Base-by-base conservation (phyloP, 1,140 invertebrate species). In the Muscidifurax raptorellus region DNA sequence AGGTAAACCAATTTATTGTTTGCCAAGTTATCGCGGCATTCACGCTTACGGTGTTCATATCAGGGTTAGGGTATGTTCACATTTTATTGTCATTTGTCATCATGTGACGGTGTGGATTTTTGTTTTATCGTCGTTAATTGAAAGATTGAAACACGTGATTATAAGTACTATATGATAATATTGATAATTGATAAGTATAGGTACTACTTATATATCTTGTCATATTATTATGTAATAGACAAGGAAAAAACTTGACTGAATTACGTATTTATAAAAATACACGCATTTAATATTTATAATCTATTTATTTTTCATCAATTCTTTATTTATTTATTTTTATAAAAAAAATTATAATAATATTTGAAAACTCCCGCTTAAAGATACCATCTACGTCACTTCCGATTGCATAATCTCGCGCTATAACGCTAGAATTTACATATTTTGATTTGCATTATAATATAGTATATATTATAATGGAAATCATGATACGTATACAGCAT, bases 1-100 rank as follows among this genome's bases (percentile, higher is more conserved):
- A n/a, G 32, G 52, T 78, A 66, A 78, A 36, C 25, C 22, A 32
- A 32, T 66, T 78, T 66, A 52, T 78, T 52, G 76, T 78, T 28
- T 15, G 27, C 27, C 75, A 59, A 32, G 27, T 5, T 10, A n/a
- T 67, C 64, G 7, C 64, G 27, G 64, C 64, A n/a, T 27, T 67
- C 28, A 72, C 32, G 44, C 25, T 18, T 0, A 74, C 1, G 3
- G n/a, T 25, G n/a, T 75, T 4, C 18, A 40, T 22, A 27, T 72
- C 30, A 18, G 6, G 6, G 4, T 71, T 71, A 71, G 30, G 69
- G 69, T 72, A 12, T 28, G 13, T 72, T 72, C 69, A 72, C 69
- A 72, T 25, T 66, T 40, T 40, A 12, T 40, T 40, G 0, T 40
- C 36, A 9, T 72, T 72, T 22, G 27, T 28, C 69, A 69, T 13